A percentile compares a stretch with the other conserved stretches of the same genome.
phyloP scores from a whole-genome alignment of 2,113 vertebrate species.

The Colistium nudipinnis region DNA sequence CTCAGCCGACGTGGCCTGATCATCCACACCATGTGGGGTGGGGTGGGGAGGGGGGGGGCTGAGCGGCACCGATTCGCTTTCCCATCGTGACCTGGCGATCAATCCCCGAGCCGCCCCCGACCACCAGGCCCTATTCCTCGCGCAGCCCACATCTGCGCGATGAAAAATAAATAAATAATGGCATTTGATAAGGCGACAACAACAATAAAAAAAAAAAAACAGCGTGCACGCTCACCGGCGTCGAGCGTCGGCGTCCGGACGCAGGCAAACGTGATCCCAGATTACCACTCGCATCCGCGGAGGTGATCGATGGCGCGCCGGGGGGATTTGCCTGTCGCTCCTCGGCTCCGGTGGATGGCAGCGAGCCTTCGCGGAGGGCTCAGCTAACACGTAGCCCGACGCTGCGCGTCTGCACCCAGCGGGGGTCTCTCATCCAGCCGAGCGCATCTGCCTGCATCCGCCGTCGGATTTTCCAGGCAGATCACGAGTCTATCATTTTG shows the following conservation, averaged over 20 bases:
- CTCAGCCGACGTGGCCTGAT: conserved; percentile 16
- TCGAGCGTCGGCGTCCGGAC: conserved; percentile 23
- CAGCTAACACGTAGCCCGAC: conserved; percentile 53
- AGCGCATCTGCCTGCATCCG: conserved; percentile 31
- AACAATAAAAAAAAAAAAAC: too few species aligned
- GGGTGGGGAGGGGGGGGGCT: too few species aligned
- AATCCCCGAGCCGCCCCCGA: too few species aligned
- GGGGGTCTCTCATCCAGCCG: conserved; percentile 73
- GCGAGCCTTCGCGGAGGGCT: conserved; percentile 66
- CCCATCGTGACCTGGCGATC: too few species aligned
- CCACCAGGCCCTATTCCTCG: conserved; percentile 41
- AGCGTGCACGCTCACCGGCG: conserved; percentile 18
- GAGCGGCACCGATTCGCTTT: too few species aligned
- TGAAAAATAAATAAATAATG: background rate
- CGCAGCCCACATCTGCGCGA: conserved; percentile 58
- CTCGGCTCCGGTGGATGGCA: conserved; percentile 73
- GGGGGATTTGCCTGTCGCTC: conserved; percentile 5
- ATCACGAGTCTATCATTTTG: conserved; percentile 63
- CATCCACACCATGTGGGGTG: conserved; percentile 23
- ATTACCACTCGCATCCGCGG: too few species aligned
- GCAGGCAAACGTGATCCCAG: conserved; percentile 7
- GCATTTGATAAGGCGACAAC: too few species aligned
- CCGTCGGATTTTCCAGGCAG: conserved; percentile 56
- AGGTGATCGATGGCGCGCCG: too few species aligned
- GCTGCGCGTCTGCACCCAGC: conserved; percentile 72